These are phyloP conservation scores for Heterodera schachtii DNA, from an alignment of 1,140 invertebrate species.

Conservation along the genomic window DNA sequence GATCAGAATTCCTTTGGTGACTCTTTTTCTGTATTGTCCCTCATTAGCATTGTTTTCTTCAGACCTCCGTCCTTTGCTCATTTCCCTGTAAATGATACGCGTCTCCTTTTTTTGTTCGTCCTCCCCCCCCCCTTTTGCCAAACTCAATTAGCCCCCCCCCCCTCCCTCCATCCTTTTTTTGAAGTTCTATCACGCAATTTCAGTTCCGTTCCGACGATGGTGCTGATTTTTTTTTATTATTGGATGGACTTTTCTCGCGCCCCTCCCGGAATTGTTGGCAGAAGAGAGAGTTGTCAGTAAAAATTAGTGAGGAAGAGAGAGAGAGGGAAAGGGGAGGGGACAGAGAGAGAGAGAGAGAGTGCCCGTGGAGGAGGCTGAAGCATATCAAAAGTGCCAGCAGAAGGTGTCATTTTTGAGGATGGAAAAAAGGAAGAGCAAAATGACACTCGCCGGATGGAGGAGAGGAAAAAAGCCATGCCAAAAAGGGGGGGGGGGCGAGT, in stretches of 20 bases:
- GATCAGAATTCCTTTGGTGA: too few relatives aligned
- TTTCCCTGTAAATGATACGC: background rate
- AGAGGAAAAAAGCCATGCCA: background rate
- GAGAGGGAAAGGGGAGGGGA: too few relatives aligned
- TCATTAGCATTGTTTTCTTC: background rate
- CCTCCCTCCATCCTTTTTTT: background rate
- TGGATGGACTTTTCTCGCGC: background rate
- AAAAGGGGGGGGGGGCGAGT: background rate
- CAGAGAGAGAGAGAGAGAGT: background rate
- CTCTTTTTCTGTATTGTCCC: too few relatives aligned
- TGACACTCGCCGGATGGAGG: background rate
- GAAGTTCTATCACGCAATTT: background rate
- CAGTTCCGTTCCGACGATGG: background rate
- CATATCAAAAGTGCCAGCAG: too few relatives aligned
- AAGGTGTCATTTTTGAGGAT: slow-evolving; percentile 12
- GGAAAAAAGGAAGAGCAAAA: background rate
- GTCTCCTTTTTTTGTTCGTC: too few relatives aligned
- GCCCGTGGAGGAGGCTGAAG: background rate
- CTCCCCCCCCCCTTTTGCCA: background rate
- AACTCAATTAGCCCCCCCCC: background rate
- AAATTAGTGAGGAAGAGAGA: background rate
- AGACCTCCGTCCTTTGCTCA: background rate
- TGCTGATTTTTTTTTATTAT: background rate
- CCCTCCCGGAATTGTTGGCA: background rate
- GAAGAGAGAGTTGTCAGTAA: background rate